phyloP scores from a whole-genome alignment of 2,113 vertebrate genomes.

The Toxotes jaculatrix region DNA sequence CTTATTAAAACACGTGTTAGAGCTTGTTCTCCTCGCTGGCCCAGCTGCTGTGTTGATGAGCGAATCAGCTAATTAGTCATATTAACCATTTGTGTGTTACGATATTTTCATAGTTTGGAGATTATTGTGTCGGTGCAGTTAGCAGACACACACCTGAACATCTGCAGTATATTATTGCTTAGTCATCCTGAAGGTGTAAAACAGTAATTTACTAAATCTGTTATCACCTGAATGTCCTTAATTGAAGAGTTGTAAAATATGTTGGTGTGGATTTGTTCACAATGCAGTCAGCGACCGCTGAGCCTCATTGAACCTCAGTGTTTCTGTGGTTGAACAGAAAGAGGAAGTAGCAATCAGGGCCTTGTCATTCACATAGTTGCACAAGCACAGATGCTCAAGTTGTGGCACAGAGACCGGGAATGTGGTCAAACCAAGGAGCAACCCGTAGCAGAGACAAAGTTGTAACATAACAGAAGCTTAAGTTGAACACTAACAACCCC shows the following conservation, averaged over 20 bases:
- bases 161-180: not conserved
- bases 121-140: not conserved
- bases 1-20: not conserved
- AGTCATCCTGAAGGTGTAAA: not conserved
- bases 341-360: conserved; percentile 57
- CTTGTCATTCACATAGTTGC: conserved; percentile 51
- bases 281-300: conserved; percentile 2
- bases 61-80: conserved; percentile 7
- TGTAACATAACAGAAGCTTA: conserved; percentile 34
- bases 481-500: conserved; percentile 45
- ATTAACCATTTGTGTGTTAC: not conserved
- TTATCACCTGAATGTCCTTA: not conserved
- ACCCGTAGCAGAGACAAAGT: conserved; percentile 22
- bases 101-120: not conserved
- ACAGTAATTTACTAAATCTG: not conserved
- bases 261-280: conserved; percentile 38
- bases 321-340: conserved; percentile 50
- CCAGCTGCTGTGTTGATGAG: conserved; percentile 4
- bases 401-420: conserved; percentile 33
- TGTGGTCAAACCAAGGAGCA: conserved; percentile 34
- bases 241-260: conserved; percentile 16
- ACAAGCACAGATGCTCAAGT: conserved; percentile 14
- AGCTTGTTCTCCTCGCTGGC: not conserved
- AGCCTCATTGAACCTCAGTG: conserved; percentile 50
- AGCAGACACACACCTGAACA: not conserved